Evolutionary conservation across 2,113 vertebrate species (phyloP).

Genomic region (Bothrops jararaca): DNA sequence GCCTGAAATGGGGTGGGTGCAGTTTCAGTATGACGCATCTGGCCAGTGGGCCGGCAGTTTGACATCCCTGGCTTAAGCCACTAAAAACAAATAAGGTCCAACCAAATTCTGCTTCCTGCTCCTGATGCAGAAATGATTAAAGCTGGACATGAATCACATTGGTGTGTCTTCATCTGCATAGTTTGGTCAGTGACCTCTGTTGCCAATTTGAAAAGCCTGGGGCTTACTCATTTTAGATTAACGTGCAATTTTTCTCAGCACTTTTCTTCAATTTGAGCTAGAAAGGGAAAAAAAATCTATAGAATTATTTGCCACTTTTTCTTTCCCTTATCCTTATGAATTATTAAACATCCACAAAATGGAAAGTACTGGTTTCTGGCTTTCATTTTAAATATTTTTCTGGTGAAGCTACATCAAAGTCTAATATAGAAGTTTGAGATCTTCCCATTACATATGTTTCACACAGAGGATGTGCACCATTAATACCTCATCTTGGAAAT

Average conservation of each 20-base stretch:
- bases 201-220: background rate
- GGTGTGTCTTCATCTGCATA: background rate
- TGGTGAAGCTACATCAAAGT: constrained; percentile 14
- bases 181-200: background rate
- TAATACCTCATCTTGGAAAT: background rate
- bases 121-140: background rate
- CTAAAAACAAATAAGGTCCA: background rate
- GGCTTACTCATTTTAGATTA: background rate
- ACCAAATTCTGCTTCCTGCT: background rate
- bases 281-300: background rate
- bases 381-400: background rate
- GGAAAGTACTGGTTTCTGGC: background rate
- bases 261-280: background rate
- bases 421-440: constrained; percentile 28
- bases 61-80: background rate
- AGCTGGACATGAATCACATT: background rate
- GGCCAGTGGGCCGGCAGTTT: no score
- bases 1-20: no score
- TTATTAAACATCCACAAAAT: background rate
- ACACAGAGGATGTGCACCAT: background rate
- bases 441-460: background rate
- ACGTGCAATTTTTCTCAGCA: background rate
- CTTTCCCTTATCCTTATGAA: background rate
- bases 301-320: background rate
- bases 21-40: no score